These are phyloP conservation scores for Apodemus speciosus DNA, from an alignment of 2,113 vertebrate genomes.

Conservation along the genomic window DNA sequence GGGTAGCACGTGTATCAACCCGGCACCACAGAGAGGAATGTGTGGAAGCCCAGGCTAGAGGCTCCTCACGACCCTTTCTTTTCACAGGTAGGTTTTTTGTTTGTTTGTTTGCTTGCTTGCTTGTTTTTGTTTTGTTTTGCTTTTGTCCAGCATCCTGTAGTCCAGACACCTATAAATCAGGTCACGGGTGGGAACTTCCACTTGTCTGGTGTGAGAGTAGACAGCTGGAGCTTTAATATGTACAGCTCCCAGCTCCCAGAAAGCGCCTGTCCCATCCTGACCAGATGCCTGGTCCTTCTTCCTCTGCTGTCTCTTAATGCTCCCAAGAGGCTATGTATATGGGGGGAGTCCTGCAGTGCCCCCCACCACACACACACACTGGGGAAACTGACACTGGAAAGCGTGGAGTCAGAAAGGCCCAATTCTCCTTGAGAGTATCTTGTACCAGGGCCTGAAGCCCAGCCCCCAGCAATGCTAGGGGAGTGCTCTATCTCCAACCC, in stretches of 20 bases:
- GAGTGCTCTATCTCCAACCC: background rate
- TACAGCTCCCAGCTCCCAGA: fast-evolving
- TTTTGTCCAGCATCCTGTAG: background rate
- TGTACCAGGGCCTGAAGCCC: too few species aligned
- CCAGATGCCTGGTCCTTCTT: background rate
- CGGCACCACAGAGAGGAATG: background rate
- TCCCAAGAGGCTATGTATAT: background rate
- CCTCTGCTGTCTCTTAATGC: fast-evolving
- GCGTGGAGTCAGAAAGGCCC: background rate
- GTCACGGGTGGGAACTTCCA: fast-evolving
- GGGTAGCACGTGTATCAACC: background rate
- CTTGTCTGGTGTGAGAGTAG: fast-evolving
- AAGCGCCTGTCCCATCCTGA: background rate
- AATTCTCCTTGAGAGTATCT: background rate
- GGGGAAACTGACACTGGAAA: background rate
- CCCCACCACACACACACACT: too few species aligned
- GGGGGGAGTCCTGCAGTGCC: background rate
- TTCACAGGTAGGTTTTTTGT: background rate
- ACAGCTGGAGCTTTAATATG: fast-evolving
- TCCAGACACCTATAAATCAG: fast-evolving
- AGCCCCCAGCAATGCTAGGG: too few species aligned
- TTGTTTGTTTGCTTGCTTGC: too few species aligned
- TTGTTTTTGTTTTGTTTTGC: too few species aligned
- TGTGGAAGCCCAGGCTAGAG: background rate
- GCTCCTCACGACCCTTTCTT: background rate